Evolutionary conservation across 2,888 invertebrate genomes (phyloP).

Genomic region (Lottia scabra): DNA sequence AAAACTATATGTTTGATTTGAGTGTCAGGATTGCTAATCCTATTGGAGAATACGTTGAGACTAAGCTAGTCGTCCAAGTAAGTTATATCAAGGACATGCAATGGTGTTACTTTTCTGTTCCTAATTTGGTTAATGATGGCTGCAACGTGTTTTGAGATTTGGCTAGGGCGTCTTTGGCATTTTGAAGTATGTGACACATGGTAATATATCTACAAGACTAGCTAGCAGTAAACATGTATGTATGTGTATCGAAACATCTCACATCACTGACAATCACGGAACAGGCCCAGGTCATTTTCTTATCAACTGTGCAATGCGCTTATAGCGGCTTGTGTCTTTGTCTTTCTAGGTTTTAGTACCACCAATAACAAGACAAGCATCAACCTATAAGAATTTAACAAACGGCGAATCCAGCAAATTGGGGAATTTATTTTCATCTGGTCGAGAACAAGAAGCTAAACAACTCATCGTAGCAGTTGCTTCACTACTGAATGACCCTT

Average conservation of each 20-base stretch:
- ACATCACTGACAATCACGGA: not conserved
- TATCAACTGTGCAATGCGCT: too few relatives aligned
- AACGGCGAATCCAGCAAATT: slow-evolving; percentile 35
- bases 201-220: too few relatives aligned
- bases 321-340: not conserved
- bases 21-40: slow-evolving; percentile 47
- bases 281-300: too few relatives aligned
- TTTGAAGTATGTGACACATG: too few relatives aligned
- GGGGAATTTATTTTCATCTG: slow-evolving; percentile 38
- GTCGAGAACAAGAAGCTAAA: slow-evolving; percentile 50
- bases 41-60: slow-evolving; percentile 49
- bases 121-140: too few relatives aligned
- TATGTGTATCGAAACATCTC: too few relatives aligned
- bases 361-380: slow-evolving; percentile 26
- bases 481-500: slow-evolving; percentile 43
- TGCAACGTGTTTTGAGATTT: too few relatives aligned
- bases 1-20: slow-evolving; percentile 40
- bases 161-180: too few relatives aligned
- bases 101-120: too few relatives aligned
- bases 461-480: slow-evolving; percentile 50
- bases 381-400: slow-evolving; percentile 33
- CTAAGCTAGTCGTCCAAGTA: slow-evolving; percentile 38
- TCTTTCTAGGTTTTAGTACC: slow-evolving; percentile 37
- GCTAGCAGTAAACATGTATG: too few relatives aligned
- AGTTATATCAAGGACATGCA: not conserved